Evolutionary conservation across 1,140 invertebrate species (phyloP).

Genomic region (Nylanderia fulva): DNA sequence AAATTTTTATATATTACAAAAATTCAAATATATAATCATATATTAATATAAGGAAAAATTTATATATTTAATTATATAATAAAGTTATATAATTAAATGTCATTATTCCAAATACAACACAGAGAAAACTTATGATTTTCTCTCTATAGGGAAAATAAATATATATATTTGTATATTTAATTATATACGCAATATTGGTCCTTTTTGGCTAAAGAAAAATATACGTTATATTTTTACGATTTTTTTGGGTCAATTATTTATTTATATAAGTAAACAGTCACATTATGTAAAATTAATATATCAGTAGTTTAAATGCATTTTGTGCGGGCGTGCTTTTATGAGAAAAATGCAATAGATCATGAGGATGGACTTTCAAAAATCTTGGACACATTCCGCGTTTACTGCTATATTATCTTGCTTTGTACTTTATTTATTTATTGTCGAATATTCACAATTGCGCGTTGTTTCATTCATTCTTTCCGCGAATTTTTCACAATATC

Average conservation of each 20-base stretch:
- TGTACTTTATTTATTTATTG: conserved; percentile 6
- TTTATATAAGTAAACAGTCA: too few relatives aligned
- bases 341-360: not conserved
- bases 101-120: too few relatives aligned
- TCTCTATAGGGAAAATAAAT: too few relatives aligned
- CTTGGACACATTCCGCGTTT: not conserved
- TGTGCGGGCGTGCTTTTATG: not conserved
- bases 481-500: conserved; percentile 2
- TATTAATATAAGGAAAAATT: too few relatives aligned
- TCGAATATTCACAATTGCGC: not conserved
- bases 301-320: not conserved
- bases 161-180: too few relatives aligned
- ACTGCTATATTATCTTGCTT: not conserved
- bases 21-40: too few relatives aligned
- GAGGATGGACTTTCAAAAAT: not conserved
- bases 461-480: not conserved
- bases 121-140: too few relatives aligned
- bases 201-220: not conserved
- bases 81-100: too few relatives aligned
- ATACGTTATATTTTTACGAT: not conserved
- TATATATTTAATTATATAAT: too few relatives aligned
- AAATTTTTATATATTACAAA: too few relatives aligned
- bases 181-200: too few relatives aligned
- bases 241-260: too few relatives aligned
- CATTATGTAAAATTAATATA: not conserved